Percentiles rank a stretch among this genome's conserved stretches.
These are phyloP conservation scores for Megaceryle maxima DNA, from an alignment of 2,113 vertebrate genomes.

Conservation along the genomic window DNA sequence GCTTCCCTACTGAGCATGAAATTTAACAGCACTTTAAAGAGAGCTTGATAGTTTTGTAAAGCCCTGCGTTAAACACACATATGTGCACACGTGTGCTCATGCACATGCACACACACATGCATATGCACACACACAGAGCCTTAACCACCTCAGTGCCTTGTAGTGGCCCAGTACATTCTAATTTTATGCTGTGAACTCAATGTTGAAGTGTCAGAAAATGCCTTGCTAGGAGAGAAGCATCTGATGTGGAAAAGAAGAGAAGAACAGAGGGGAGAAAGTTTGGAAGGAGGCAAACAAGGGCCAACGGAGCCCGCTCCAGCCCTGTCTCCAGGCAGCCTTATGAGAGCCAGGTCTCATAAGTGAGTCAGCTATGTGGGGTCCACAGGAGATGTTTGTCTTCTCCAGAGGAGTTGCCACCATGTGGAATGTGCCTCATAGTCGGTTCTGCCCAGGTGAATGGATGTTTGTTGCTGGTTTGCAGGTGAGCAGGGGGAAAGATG, in stretches of 20 bases:
- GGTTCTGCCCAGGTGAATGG: not conserved
- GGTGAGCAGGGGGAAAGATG: too few species aligned
- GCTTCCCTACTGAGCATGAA: conserved; percentile 25
- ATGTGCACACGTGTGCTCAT: not conserved
- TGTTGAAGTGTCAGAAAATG: not conserved
- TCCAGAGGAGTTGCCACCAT: not conserved
- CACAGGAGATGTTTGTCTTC: not conserved
- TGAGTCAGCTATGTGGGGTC: not conserved
- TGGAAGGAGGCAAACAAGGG: not conserved
- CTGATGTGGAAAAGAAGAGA: not conserved
- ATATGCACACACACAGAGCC: not conserved
- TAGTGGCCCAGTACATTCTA: not conserved
- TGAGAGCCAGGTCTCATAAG: not conserved
- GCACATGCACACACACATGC: not conserved
- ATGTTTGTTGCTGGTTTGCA: not conserved
- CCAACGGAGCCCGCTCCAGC: fast-evolving
- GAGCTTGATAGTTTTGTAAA: conserved; percentile 41
- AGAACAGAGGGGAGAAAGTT: not conserved
- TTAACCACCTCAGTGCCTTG: conserved; percentile 2
- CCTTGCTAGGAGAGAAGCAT: not conserved
- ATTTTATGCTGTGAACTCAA: not conserved
- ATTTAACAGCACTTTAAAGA: conserved; percentile 51
- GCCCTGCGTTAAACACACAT: conserved; percentile 15
- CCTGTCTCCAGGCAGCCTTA: not conserved
- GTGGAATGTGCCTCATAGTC: not conserved